Evolutionary conservation across 2,113 vertebrate species (phyloP), one percentile per base, ranked within the genome.

Genomic region (Camelus dromedarius): DNA sequence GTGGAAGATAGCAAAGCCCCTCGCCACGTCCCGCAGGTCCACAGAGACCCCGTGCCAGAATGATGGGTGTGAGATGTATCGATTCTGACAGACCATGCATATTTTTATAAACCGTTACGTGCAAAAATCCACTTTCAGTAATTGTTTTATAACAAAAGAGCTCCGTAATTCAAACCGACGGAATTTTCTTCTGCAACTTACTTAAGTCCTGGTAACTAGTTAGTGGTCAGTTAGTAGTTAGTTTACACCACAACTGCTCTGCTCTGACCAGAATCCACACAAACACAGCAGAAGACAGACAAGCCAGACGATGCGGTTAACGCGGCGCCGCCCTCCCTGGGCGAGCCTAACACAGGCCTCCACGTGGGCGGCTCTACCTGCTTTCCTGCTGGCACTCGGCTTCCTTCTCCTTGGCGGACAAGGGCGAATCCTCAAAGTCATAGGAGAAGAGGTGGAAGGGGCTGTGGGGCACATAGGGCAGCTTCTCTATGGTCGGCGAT

Each of bases 381-480:
- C 93, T 98, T 96, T 98, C 98, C 97, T 98, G 98, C 95, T 98
- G 98, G 84, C 98, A 60, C 97, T 99, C 98, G 76, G 98, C 93
- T 97, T 98, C 98, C 98, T 99, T 99, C 83, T 99, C 98, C 96
- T 98, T 98, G 83, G 97, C 73, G 93, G 98, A 67, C 82, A 96
- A 96, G 97, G 98, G 98, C 90, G 98, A 96, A 77, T 99, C 99
- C 60, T 99, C 98, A 50, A 99, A 98, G 98, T 99, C 99, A 1
- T 99, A 98, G 0, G 98, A 99, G 98, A 99, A 99, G 95, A 99
- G 99, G 97, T 99, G 99, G 97, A 99, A 99, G 95, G 99, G 99
- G 20, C 99, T 98, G 97, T 99, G 99, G 24, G 99, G 99, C 89
- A 99, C 98, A 86, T 99, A 99, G 93, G 99, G 99, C 94, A 99